Percentiles rank a stretch among this genome's conserved stretches.
Conservation (phyloP, 23 tunicate species). For the Oikopleura vanhoeffeni region DNA sequence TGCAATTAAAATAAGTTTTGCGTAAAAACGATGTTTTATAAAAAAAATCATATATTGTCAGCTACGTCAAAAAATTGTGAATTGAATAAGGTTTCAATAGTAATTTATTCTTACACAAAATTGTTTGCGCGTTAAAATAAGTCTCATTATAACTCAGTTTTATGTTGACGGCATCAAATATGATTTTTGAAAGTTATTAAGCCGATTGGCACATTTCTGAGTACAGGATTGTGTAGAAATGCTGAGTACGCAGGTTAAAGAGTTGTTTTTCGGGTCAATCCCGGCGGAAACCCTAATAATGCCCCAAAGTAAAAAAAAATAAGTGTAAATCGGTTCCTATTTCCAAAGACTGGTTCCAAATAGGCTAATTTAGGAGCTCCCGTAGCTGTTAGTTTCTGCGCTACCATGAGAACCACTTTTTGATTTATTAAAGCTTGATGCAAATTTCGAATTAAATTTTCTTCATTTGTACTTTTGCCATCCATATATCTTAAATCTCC, state of each 20-base stretch:
- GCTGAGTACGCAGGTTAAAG: too few species aligned
- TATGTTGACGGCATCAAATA: not conserved
- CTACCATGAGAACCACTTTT: not conserved
- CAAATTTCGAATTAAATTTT: not conserved
- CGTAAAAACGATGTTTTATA: not conserved
- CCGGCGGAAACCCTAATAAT: too few species aligned
- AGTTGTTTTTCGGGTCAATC: too few species aligned
- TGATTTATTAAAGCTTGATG: not conserved
- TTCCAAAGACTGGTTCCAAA: too few species aligned
- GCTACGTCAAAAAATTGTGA: not conserved
- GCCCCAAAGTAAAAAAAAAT: too few species aligned
- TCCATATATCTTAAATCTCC: not conserved
- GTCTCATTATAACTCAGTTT: too few species aligned
- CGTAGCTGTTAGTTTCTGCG: not conserved
- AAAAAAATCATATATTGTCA: not conserved
- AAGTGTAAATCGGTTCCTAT: too few species aligned
- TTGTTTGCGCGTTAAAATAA: not conserved
- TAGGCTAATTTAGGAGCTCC: not conserved
- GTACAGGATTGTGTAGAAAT: too few species aligned
- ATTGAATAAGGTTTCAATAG: not conserved
- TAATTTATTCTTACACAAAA: not conserved
- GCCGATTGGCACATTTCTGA: too few species aligned
- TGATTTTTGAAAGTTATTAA: not conserved
- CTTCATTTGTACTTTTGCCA: not conserved
- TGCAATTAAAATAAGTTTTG: too few species aligned